Percentiles rank a stretch among this genome's conserved stretches.
phyloP scores from a whole-genome alignment of 2,888 invertebrate genomes.

The Dasysyrphus tricinctus region DNA sequence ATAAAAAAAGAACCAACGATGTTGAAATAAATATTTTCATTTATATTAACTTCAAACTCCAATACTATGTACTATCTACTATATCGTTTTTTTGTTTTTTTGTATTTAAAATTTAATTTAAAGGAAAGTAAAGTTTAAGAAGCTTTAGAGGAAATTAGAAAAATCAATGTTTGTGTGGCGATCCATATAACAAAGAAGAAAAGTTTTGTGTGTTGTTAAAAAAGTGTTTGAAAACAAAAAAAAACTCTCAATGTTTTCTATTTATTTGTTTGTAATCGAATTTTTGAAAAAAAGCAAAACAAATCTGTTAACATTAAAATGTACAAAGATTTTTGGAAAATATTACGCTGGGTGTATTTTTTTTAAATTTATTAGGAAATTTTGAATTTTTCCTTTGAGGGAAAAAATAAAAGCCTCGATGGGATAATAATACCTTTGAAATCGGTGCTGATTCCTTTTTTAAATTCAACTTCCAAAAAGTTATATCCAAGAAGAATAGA shows the following conservation, averaged over 20 bases:
- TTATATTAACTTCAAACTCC: not conserved
- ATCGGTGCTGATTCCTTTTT: no score
- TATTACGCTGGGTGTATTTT: no score
- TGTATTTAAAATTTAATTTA: not conserved
- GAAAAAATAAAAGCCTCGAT: no score
- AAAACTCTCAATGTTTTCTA: not conserved
- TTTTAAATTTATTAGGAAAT: no score
- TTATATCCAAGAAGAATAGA: no score
- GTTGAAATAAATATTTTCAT: slow-evolving; percentile 4
- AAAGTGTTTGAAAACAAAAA: not conserved
- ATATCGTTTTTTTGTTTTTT: not conserved
- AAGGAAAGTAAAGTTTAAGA: not conserved
- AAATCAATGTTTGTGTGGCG: not conserved
- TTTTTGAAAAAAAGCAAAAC: not conserved
- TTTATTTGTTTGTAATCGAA: not conserved
- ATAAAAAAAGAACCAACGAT: not conserved
- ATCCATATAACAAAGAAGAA: not conserved
- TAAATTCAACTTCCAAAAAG: no score
- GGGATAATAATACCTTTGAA: no score
- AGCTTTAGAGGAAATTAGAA: not conserved
- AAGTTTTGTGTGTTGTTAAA: not conserved
- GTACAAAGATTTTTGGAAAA: no score
- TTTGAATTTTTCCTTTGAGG: no score
- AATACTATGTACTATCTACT: slow-evolving; percentile 1
- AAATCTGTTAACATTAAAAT: not conserved